Percentiles rank a stretch among this genome's conserved stretches.
These are phyloP conservation scores for Entosphenus tridentatus DNA, from an alignment of 2,113 vertebrate genomes.

Conservation along the genomic window DNA sequence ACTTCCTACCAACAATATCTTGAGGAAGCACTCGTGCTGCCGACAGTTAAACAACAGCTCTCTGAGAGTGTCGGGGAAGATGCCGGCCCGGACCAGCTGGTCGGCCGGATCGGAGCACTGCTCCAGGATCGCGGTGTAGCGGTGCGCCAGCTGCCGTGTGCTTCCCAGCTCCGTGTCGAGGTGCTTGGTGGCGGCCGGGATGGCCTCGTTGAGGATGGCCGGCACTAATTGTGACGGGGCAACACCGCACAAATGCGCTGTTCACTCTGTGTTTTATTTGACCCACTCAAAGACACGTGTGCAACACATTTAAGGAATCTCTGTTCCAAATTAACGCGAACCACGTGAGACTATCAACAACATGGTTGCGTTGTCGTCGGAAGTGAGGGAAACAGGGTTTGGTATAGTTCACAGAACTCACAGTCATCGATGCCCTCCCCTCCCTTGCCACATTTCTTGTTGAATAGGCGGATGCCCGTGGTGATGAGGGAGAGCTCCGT, in stretches of 20 bases:
- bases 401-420: conserved; percentile 18
- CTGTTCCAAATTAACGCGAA: too few relatives aligned
- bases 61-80: conserved; percentile 22
- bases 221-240: conserved; percentile 26
- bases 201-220: conserved; percentile 26
- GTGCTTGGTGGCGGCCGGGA: conserved; percentile 19
- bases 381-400: neutral
- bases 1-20: conserved; percentile 43
- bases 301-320: too few relatives aligned
- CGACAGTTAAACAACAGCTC: conserved; percentile 48
- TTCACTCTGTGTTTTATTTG: too few relatives aligned
- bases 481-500: conserved; percentile 41
- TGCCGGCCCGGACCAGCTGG: conserved; percentile 1
- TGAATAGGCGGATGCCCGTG: conserved; percentile 63
- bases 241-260: too few relatives aligned
- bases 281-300: too few relatives aligned
- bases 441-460: conserved; percentile 33
- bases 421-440: conserved; percentile 33
- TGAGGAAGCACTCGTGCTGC: conserved; percentile 52
- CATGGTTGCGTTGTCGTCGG: neutral
- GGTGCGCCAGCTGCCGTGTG: conserved; percentile 23
- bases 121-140: conserved; percentile 48
- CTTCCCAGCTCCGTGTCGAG: conserved; percentile 23
- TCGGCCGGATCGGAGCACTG: conserved; percentile 11
- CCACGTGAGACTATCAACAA: neutral